Percentiles rank a stretch among this genome's conserved stretches.
Evolutionary conservation across 2,113 vertebrate species (phyloP).

Genomic region (Muntiacus muntjak): DNA sequence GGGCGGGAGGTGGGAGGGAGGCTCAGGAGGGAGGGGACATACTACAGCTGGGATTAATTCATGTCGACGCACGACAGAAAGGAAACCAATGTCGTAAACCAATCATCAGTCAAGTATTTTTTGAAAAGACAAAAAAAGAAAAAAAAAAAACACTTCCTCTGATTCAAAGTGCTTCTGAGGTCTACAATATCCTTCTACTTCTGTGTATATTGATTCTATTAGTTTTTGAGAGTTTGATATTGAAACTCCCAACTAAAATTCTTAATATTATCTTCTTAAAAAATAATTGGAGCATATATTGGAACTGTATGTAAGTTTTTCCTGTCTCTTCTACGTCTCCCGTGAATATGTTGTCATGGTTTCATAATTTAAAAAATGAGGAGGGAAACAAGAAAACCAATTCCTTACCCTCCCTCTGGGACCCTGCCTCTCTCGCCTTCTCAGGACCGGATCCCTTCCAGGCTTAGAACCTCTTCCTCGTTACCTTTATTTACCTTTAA

Average conservation of each 20-base stretch:
- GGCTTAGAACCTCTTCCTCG: not conserved
- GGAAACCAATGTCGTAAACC: not conserved
- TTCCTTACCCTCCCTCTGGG: not conserved
- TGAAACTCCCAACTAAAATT: not conserved
- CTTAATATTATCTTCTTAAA: not conserved
- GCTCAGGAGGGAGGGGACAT: not conserved
- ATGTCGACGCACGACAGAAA: not conserved
- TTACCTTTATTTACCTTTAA: not conserved
- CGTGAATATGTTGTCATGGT: not conserved
- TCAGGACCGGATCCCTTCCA: not conserved
- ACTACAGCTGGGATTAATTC: not conserved
- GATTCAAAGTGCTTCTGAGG: not conserved
- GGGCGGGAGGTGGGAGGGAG: not conserved
- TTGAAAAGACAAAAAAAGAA: not conserved
- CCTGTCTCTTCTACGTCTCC: not conserved
- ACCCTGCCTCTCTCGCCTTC: not conserved
- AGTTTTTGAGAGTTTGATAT: not conserved
- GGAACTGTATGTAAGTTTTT: not conserved
- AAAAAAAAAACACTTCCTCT: not conserved
- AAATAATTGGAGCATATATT: not conserved
- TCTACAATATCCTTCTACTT: not conserved
- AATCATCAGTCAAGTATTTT: not conserved
- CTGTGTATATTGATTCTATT: not conserved
- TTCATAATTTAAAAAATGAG: not conserved
- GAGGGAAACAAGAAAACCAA: not conserved